Conservation (phyloP, 92 coral and sea anemone genomes). For the Palythoa caribaeorum region DNA sequence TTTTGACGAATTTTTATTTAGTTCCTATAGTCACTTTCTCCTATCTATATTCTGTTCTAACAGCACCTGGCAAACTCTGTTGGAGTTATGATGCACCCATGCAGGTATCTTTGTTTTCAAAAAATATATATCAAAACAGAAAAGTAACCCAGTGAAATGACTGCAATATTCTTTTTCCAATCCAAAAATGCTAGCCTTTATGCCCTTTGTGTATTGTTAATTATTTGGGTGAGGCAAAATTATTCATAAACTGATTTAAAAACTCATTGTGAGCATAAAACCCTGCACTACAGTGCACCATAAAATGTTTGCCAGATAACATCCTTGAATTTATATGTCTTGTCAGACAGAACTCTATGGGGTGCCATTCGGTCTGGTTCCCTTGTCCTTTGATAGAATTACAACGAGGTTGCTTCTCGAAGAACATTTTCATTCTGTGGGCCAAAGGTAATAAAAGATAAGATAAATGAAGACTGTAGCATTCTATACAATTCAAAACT, state of each 20-base stretch:
- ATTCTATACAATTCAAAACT: background rate
- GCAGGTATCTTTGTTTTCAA: background rate
- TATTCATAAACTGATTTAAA: too few species aligned
- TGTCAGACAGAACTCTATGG: slow-evolving; percentile 36
- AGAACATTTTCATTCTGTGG: slow-evolving; percentile 48
- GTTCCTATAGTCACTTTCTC: background rate
- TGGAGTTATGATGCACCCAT: background rate
- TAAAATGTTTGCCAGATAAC: slow-evolving; percentile 45
- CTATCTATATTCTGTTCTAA: background rate
- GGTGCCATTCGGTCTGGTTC: slow-evolving; percentile 48
- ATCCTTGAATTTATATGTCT: slow-evolving; percentile 45
- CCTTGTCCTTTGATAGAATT: slow-evolving; percentile 41
- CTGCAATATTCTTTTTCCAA: background rate
- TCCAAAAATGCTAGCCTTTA: background rate
- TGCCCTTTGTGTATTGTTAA: background rate
- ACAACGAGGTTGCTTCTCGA: slow-evolving; percentile 29
- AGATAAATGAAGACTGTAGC: background rate
- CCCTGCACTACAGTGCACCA: background rate
- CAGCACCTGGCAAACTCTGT: background rate
- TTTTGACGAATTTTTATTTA: background rate
- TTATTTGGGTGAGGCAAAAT: background rate
- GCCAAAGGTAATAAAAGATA: background rate
- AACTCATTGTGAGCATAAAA: background rate
- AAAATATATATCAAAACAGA: background rate
- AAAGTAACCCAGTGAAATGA: background rate